phyloP scores from a whole-genome alignment of 2,888 invertebrate species.

The Megaustenia siamemsis region DNA sequence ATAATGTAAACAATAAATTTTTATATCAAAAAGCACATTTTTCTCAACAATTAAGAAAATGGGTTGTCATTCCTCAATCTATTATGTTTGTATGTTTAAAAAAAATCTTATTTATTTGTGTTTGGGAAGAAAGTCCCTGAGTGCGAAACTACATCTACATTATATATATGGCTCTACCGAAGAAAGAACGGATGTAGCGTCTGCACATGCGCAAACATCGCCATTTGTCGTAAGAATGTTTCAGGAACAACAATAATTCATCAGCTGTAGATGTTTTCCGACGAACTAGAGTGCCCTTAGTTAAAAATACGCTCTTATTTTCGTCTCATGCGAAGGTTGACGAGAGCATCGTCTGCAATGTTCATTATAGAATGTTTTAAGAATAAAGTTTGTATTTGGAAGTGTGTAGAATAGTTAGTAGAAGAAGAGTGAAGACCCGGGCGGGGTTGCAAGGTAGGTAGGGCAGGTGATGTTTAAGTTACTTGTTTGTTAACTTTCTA shows the following conservation, averaged over 20 bases:
- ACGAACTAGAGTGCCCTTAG: not conserved
- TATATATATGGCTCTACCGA: too few relatives aligned
- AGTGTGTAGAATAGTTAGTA: not conserved
- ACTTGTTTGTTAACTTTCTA: too few relatives aligned
- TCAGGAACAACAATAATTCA: constrained; percentile 46
- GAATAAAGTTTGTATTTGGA: constrained; percentile 13
- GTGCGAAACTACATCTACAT: too few relatives aligned
- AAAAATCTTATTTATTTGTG: too few relatives aligned
- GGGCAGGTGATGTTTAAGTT: constrained; percentile 13
- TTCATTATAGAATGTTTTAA: not conserved
- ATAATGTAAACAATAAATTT: too few relatives aligned
- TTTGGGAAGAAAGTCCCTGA: too few relatives aligned
- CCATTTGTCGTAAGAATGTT: constrained; percentile 52
- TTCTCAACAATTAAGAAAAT: too few relatives aligned
- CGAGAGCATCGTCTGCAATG: constrained; percentile 1
- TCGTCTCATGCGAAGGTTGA: not conserved
- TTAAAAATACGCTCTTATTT: not conserved
- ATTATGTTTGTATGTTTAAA: too few relatives aligned
- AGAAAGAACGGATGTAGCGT: not conserved
- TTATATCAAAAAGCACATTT: too few relatives aligned
- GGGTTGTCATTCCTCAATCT: too few relatives aligned
- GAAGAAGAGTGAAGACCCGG: constrained; percentile 1
- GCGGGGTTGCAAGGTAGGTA: constrained; percentile 27
- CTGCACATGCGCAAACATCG: constrained; percentile 52
- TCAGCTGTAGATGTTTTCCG: constrained; percentile 47